Evolutionary conservation across 2,113 vertebrate species (phyloP), one percentile per base, ranked within the genome.

Genomic region (Orthochromis malagaraziensis): DNA sequence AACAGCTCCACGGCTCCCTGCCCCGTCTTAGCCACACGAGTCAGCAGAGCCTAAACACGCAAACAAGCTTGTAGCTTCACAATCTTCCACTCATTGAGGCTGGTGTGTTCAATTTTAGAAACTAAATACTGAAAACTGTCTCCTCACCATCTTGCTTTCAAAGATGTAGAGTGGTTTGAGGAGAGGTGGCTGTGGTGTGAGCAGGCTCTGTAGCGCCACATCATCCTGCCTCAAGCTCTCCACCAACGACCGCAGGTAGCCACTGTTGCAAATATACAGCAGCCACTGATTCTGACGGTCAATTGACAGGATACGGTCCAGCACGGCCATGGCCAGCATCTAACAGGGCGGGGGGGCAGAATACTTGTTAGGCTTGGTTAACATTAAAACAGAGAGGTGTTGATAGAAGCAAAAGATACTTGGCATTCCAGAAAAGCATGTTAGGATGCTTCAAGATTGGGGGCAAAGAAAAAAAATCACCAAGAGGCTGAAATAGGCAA

Each of bases 221-320:
- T 99, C 99, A 11, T 99, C 99, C 85, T 98, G 98, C 31, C 96
- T 96, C 42, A 99, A 91, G 90, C 98, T 98, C 90, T 99, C 98
- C 86, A 99, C 98, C 13, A 99, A 96, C 21, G 98, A 97, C 14
- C 98, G 98, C 92, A 99, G 95, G 91, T 99, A 99, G 87, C 98
- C 99, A 3, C 98, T 99, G 90, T 99, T 99, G n/a, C 97, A 98
- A 24, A 99, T 89, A 57, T 98, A 99, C 38, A 98, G 73, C 19
- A 99, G 96, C 99, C 99, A 99, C 90, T 98, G 98, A 58, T 97
- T 97, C 96, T 99, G 98, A 58, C 97, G 97, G 91, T 99, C 98
- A 65, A 99, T 97, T 13, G 98, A 98, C 86, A 99, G 96, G 83
- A 99, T 97, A 3, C 97, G 96, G 94, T 99, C 98, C 93, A 97